Evolutionary conservation across 1,140 invertebrate genomes (phyloP), one percentile per base, ranked within the genome.

Genomic region (Rhynchophorus ferrugineus): DNA sequence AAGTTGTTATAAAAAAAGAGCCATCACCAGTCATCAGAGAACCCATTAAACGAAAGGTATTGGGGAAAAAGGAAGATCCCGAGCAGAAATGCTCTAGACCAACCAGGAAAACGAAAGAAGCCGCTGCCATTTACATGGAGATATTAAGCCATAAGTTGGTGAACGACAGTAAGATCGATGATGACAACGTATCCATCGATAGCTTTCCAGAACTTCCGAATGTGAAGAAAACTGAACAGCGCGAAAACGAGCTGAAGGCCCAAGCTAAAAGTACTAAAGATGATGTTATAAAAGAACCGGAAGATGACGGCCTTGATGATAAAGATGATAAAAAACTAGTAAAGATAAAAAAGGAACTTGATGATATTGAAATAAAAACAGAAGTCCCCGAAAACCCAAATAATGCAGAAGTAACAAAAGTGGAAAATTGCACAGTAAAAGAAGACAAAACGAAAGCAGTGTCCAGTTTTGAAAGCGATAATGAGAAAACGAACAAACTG

Each of bases 51-150:
- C 21, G 36, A 3, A 49, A 38, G 11, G 5, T 16, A 49, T 8
- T 18, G 41, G 36, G 2, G 13, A 50, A 49, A 48, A 7, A 47
- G 14, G 36, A 43, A 33, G 54, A 53, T 9, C 13, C 33, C 11
- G 54, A 50, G 41, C 24, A 46, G 33, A 54, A 43, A 36, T 16
- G 19, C 24, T 57, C 50, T 8, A 49, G 84, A 34, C 83, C 83
- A 0, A 75, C 78, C 1, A 72, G 85, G 33, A 87, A 84, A 66
- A 85, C 83, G 3, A 87, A 86, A 65, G 83, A 85, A 70, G 82
- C 82, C 41, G 84, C 84, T 11, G 75, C 83, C 14, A 76, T 85
- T 18, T 87, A 83, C 54, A 83, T 87, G 80, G 83, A 85, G 62
- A 78, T 86, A 56, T 71, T 87, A 18, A 82, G 81, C 6, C 78